These are phyloP conservation scores for Bovichtus variegatus DNA, from an alignment of 2,797 vertebrate species.

Conservation along the genomic window DNA sequence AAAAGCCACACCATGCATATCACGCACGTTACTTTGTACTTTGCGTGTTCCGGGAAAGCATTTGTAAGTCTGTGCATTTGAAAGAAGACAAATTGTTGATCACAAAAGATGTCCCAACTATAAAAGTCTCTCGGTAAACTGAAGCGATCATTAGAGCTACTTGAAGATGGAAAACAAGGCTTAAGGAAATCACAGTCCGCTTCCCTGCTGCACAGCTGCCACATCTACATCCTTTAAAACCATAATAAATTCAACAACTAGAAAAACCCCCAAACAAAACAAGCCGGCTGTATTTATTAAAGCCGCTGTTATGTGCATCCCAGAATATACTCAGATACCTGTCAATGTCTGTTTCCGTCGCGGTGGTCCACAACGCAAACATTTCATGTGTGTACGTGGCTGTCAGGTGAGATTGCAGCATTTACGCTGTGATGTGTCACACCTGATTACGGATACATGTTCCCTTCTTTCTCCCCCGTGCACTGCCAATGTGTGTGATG, in stretches of 20 bases:
- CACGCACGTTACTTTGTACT: neutral
- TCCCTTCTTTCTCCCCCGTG: conserved; percentile 47
- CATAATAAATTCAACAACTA: conserved; percentile 49
- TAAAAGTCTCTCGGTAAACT: conserved; percentile 9
- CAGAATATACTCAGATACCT: conserved; percentile 72
- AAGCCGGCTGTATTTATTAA: conserved; percentile 73
- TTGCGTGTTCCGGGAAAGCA: neutral
- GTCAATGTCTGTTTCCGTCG: conserved; percentile 74
- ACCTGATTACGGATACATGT: conserved; percentile 81
- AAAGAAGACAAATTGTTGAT: neutral
- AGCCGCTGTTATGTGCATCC: conserved; percentile 59
- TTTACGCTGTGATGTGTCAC: conserved; percentile 83
- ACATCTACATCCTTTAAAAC: conserved; percentile 47
- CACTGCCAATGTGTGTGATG: conserved; percentile 29
- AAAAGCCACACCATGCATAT: neutral
- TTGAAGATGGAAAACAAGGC: conserved; percentile 13
- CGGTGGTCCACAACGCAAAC: conserved; percentile 57
- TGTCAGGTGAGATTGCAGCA: conserved; percentile 80
- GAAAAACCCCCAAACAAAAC: conserved; percentile 56
- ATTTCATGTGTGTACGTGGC: conserved; percentile 51
- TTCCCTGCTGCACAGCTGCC: conserved; percentile 14
- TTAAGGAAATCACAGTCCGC: conserved; percentile 26
- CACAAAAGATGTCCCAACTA: neutral
- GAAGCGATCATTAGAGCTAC: conserved; percentile 30
- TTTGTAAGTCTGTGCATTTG: conserved; percentile 15